Conservation (phyloP, 2,113 vertebrate species). For the Cebus imitator region DNA sequence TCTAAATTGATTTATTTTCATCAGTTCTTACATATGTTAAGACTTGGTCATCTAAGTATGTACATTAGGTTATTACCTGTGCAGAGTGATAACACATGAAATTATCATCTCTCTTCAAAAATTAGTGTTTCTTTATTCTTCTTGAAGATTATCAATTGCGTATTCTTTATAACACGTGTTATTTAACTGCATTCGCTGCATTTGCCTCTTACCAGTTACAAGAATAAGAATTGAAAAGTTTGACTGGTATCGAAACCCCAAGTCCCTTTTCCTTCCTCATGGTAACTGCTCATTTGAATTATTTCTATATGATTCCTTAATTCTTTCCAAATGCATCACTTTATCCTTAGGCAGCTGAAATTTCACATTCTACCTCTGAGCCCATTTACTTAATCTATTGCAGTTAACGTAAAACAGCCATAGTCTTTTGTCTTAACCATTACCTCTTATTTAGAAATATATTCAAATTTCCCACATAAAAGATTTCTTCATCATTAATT, state of each 20-base stretch:
- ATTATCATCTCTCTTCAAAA: neutral
- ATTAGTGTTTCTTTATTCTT: neutral
- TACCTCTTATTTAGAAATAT: neutral
- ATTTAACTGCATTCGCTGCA: neutral
- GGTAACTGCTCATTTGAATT: constrained; percentile 46
- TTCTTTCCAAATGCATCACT: neutral
- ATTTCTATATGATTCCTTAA: neutral
- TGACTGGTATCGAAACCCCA: neutral
- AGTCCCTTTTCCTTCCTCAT: neutral
- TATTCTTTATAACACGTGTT: neutral
- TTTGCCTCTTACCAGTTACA: neutral
- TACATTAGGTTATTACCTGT: neutral
- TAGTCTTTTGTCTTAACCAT: constrained; percentile 8
- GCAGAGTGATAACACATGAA: too few relatives aligned
- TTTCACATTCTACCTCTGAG: constrained; percentile 7
- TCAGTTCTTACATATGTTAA: neutral
- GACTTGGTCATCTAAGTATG: neutral
- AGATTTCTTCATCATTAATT: constrained; percentile 6
- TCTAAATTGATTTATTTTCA: constrained; percentile 17
- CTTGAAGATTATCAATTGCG: neutral
- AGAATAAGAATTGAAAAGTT: neutral
- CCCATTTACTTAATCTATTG: neutral
- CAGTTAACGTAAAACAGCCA: neutral
- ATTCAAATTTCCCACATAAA: neutral
- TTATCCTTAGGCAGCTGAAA: neutral